phyloP scores from a whole-genome alignment of 2,888 invertebrate genomes.

The Brenthis daphne region DNA sequence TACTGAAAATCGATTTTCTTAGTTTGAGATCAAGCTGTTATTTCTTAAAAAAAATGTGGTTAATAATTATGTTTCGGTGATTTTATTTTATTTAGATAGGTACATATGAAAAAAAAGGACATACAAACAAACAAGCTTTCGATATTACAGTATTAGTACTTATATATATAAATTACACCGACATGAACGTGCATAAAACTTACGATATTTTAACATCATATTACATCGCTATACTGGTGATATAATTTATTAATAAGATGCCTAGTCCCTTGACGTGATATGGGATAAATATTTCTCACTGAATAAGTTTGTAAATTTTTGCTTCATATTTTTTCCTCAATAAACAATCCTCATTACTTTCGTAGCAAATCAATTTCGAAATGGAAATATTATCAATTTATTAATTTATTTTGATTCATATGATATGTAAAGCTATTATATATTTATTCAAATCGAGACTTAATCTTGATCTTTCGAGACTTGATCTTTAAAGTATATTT shows the following conservation, averaged over 20 bases:
- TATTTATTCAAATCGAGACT: not conserved
- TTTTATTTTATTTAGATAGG: too few species aligned
- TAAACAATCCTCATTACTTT: conserved; percentile 24
- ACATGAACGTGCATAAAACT: too few species aligned
- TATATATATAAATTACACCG: too few species aligned
- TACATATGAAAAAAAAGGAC: too few species aligned
- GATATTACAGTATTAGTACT: too few species aligned
- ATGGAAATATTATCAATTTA: conserved; percentile 18
- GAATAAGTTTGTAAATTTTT: conserved; percentile 29
- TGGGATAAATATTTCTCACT: conserved; percentile 30
- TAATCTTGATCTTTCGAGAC: not conserved
- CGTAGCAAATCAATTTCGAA: conserved; percentile 16
- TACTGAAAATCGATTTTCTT: too few species aligned
- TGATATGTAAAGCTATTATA: not conserved
- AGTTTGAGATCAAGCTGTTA: too few species aligned
- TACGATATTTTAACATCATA: not conserved
- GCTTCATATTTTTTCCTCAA: conserved; percentile 10
- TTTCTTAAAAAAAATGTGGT: too few species aligned
- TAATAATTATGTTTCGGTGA: too few species aligned
- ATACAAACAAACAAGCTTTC: too few species aligned
- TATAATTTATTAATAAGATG: conserved; percentile 6
- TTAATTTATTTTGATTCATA: conserved; percentile 8
- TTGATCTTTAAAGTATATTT: too few species aligned
- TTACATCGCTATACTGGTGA: not conserved
- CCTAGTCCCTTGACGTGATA: conserved; percentile 25